Base-by-base conservation (phyloP, 2,888 invertebrate genomes). In the Eristalis arbustorum region DNA sequence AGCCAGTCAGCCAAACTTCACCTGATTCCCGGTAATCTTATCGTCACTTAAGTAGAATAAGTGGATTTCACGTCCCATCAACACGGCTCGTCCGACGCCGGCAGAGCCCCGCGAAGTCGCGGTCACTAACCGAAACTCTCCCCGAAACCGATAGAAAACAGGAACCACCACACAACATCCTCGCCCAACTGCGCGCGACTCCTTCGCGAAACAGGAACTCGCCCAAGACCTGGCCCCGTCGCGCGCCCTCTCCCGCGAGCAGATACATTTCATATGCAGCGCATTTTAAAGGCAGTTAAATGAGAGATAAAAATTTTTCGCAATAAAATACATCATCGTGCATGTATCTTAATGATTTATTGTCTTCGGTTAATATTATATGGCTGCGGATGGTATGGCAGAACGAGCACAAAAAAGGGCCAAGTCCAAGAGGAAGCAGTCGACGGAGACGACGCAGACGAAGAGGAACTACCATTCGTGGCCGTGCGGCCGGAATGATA, bases 271-370 rank as follows among this genome's bases (percentile, higher is more conserved):
- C 87, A 87, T 87, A 87, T 87, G 87, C 87, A 87, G 87, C 83
- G 75, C 79, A 73, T 84, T 84, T 89, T 89, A 88, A 89, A 88
- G 88, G 88, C 89, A 89, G 89, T 89, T 89, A 89, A 89, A 89
- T 89, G 89, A 89, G 89, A 89, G 89, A 89, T 89, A 89, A 89
- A 89, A 89, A 88, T 89, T 89, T 89, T 89, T 89, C 89, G 88
- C 89, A 88, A 88, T 89, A 89, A 89, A 89, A 89, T 89, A 89
- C 89, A 89, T 89, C 89, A 89, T 89, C 89, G 88, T 88, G 88
- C 88, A 89, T 89, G 89, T 89, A 89, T 89, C 89, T 88, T 88
- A 89, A 89, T 89, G 89, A 89, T 89, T 89, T 89, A 89, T 89
- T 89, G 89, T 89, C 88, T 85, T 88, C 87, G 85, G 80, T 83